A percentile compares a stretch with the other conserved stretches of the same genome.
Conservation (phyloP, 2,797 vertebrate species). For the Xenops minutus region DNA sequence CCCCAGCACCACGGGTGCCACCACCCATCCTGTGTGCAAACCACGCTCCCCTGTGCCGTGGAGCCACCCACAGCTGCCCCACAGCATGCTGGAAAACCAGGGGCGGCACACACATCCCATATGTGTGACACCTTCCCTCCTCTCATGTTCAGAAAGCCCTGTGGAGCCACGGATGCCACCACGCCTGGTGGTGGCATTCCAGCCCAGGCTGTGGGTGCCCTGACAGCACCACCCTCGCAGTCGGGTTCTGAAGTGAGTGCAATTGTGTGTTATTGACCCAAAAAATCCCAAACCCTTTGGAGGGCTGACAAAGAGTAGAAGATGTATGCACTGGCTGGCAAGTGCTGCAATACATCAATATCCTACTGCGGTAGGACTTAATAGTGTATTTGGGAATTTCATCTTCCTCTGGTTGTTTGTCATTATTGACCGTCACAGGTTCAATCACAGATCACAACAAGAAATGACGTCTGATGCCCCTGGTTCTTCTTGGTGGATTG, state of each 20-base stretch:
- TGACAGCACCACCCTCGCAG: not conserved
- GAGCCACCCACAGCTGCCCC: not conserved
- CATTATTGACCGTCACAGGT: not conserved
- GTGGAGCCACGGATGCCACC: accelerated
- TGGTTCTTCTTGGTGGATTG: not conserved
- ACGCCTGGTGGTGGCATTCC: accelerated
- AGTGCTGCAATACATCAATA: slow-evolving; percentile 22
- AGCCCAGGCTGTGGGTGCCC: not conserved
- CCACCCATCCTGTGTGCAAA: not conserved
- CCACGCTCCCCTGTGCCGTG: not conserved
- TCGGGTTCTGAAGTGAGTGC: not conserved
- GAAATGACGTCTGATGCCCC: not conserved
- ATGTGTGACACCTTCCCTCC: not conserved
- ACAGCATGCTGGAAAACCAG: accelerated
- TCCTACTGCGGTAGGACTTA: not conserved
- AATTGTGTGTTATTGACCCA: not conserved
- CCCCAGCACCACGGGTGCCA: too few species aligned
- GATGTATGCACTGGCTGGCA: not conserved
- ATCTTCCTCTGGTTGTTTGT: not conserved
- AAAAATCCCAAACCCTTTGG: accelerated
- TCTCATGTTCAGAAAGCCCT: not conserved
- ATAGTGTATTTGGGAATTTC: not conserved
- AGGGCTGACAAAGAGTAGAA: not conserved
- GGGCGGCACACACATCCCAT: not conserved
- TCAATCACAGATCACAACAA: not conserved